Conservation (phyloP, 2,888 invertebrate genomes). For the Tridacna gigas region DNA sequence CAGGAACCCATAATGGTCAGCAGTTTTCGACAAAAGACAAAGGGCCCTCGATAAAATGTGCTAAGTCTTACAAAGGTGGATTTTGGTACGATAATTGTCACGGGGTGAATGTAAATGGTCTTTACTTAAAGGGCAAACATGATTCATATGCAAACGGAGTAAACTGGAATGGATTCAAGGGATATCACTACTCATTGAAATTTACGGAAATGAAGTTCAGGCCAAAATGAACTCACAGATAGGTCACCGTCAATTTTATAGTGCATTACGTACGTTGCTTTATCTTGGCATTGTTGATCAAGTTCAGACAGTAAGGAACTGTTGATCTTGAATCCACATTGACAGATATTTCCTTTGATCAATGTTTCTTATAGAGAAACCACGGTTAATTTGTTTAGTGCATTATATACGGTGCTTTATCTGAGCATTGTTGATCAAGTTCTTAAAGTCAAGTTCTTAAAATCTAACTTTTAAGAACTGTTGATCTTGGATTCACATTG, state of each 20-base stretch:
- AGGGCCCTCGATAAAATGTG: slow-evolving; percentile 26
- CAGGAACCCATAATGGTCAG: not conserved
- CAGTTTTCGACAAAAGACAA: slow-evolving; percentile 29
- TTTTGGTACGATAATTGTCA: slow-evolving; percentile 72
- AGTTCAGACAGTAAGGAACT: not conserved
- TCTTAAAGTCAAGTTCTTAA: too few relatives aligned
- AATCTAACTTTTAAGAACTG: too few relatives aligned
- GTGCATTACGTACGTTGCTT: not conserved
- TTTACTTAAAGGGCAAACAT: slow-evolving; percentile 74
- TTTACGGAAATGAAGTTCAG: slow-evolving; percentile 78
- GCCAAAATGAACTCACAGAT: not conserved
- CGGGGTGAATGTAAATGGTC: not conserved
- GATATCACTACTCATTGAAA: slow-evolving; percentile 79
- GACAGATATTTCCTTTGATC: not conserved
- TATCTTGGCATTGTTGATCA: not conserved
- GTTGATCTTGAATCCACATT: not conserved
- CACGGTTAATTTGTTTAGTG: not conserved
- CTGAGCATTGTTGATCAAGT: too few relatives aligned
- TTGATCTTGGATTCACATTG: too few relatives aligned
- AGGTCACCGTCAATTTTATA: too few relatives aligned
- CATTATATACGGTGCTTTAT: too few relatives aligned
- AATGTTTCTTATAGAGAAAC: not conserved
- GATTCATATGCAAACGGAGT: slow-evolving; percentile 78
- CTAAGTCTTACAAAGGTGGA: slow-evolving; percentile 64
- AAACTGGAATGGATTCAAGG: slow-evolving; percentile 80